Evolutionary conservation across 2,888 invertebrate genomes (phyloP).

Genomic region (Pollenia labialis): DNA sequence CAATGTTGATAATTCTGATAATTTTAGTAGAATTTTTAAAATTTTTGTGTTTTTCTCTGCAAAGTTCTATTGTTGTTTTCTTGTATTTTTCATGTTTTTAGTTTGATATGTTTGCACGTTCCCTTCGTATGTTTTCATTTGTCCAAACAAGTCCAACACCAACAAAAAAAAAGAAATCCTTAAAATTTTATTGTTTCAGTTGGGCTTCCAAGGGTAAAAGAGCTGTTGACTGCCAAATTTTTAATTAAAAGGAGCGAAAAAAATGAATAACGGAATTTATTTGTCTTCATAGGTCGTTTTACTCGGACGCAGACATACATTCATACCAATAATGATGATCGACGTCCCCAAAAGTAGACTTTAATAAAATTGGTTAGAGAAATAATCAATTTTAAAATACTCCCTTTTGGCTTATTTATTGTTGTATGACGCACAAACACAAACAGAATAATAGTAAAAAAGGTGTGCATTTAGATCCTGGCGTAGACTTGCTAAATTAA

Average conservation of each 20-base stretch:
- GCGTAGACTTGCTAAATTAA: constrained; percentile 23
- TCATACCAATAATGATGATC: constrained; percentile 56
- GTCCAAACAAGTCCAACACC: constrained; percentile 12
- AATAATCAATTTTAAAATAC: constrained; percentile 63
- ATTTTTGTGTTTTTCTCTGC: constrained; percentile 16
- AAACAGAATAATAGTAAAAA: neutral
- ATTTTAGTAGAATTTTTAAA: constrained; percentile 49
- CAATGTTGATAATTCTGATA: constrained; percentile 41
- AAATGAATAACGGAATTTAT: constrained; percentile 46
- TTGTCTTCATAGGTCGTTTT: constrained; percentile 39
- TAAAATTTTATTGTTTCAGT: constrained; percentile 68
- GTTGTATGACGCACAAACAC: neutral
- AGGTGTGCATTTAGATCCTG: too few species aligned
- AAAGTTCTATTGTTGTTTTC: constrained; percentile 53
- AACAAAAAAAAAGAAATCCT: constrained; percentile 3
- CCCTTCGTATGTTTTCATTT: constrained; percentile 38
- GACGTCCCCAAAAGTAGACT: constrained; percentile 61
- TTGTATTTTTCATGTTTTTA: constrained; percentile 34
- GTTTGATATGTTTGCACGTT: constrained; percentile 27
- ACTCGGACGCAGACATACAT: constrained; percentile 11
- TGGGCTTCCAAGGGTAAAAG: constrained; percentile 56
- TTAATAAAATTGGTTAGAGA: constrained; percentile 54
- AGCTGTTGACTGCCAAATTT: constrained; percentile 71
- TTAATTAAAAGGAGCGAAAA: constrained; percentile 71
- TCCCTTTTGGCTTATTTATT: constrained; percentile 40